Evolutionary conservation across 1,140 invertebrate species (phyloP).

Genomic region (Papilio dardanus): DNA sequence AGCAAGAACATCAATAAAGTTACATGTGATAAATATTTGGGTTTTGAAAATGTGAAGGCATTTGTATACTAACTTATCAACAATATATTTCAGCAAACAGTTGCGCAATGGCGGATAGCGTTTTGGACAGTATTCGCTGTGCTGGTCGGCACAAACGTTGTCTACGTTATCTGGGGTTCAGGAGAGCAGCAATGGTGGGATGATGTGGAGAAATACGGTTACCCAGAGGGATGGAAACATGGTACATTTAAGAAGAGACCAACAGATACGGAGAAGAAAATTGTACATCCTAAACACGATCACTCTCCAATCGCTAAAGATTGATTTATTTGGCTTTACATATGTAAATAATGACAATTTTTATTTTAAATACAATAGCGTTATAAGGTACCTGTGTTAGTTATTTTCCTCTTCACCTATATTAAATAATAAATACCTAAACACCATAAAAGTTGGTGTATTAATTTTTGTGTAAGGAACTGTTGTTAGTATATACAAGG

Average conservation of each 20-base stretch:
- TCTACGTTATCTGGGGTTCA: slow-evolving; percentile 88
- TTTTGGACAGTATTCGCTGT: slow-evolving; percentile 78
- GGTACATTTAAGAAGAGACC: slow-evolving; percentile 61
- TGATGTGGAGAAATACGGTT: slow-evolving; percentile 78
- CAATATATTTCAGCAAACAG: slow-evolving; percentile 84
- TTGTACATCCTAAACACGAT: slow-evolving; percentile 72
- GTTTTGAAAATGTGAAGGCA: no score
- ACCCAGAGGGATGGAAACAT: slow-evolving; percentile 69
- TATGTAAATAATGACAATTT: background rate
- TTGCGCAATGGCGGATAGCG: slow-evolving; percentile 87
- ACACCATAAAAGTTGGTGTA: no score
- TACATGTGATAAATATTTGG: background rate
- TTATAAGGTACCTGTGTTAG: background rate
- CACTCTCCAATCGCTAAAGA: slow-evolving; percentile 65
- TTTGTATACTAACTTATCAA: no score
- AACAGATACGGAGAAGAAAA: slow-evolving; percentile 61
- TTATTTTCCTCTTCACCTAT: background rate
- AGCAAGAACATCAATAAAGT: background rate
- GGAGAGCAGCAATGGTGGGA: slow-evolving; percentile 89
- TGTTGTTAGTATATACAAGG: no score
- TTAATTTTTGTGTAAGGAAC: no score
- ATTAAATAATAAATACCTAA: no score
- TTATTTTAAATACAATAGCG: slow-evolving; percentile 31
- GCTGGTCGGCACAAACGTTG: slow-evolving; percentile 86
- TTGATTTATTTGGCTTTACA: slow-evolving; percentile 39